These are phyloP conservation scores for Aldabrachelys gigantea DNA, from an alignment of 2,113 vertebrate genomes.

Conservation along the genomic window DNA sequence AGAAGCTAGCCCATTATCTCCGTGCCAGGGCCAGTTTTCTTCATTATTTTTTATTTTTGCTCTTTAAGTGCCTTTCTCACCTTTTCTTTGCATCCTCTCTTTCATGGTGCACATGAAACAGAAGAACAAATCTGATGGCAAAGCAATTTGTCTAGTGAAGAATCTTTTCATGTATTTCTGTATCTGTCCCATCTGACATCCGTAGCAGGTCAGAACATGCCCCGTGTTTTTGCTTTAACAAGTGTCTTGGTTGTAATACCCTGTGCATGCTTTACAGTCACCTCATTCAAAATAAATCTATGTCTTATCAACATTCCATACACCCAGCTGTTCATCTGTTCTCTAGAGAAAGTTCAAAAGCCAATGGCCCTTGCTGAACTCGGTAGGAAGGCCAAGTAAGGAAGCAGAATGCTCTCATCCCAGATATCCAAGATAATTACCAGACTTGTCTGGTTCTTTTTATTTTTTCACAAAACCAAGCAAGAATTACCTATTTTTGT, in stretches of 20 bases:
- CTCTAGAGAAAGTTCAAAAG: not conserved
- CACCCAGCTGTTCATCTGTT: not conserved
- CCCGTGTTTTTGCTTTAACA: constrained; percentile 38
- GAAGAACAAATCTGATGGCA: not conserved
- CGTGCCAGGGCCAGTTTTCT: not conserved
- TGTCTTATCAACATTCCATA: not conserved
- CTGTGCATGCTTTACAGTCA: not conserved
- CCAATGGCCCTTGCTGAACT: not conserved
- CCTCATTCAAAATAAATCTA: constrained; percentile 37
- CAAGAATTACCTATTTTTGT: not conserved
- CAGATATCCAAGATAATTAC: not conserved
- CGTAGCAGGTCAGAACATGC: not conserved
- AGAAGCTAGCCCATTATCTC: not conserved
- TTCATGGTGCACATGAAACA: not conserved
- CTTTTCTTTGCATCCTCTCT: not conserved
- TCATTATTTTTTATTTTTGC: not conserved
- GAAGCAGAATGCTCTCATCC: not conserved
- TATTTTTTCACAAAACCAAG: not conserved
- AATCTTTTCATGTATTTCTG: not conserved
- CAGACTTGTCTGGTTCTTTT: not conserved
- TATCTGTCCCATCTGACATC: constrained; percentile 34
- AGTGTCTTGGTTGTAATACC: constrained; percentile 3
- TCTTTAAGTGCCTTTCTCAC: not conserved
- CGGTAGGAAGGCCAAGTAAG: not conserved
- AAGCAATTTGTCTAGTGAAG: constrained; percentile 27